Percentiles rank a stretch among this genome's conserved stretches.
Evolutionary conservation across 1,140 invertebrate species (phyloP).

Genomic region (Camponotus floridanus): DNA sequence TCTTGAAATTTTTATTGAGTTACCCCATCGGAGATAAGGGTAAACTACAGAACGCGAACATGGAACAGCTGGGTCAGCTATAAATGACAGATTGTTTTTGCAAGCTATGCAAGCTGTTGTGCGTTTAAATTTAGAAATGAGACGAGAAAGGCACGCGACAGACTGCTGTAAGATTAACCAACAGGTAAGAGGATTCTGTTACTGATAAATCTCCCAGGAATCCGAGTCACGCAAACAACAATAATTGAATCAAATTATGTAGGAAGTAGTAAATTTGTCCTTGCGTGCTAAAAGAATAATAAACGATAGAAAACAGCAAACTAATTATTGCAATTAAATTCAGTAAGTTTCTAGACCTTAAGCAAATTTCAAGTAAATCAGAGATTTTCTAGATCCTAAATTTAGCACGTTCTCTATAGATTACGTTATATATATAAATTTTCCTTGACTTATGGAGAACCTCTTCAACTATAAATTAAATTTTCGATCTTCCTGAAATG

Average conservation of each 20-base stretch:
- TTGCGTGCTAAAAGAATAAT: conserved; percentile 9
- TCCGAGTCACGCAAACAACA: not conserved
- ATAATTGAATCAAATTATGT: conserved; percentile 9
- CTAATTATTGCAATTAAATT: conserved; percentile 17
- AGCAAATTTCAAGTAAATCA: not conserved
- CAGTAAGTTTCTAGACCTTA: not conserved
- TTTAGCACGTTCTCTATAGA: not conserved
- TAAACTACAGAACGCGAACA: not conserved
- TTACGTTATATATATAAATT: not conserved
- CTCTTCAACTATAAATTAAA: not conserved
- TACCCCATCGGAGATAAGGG: not conserved
- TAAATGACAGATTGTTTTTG: conserved; percentile 41
- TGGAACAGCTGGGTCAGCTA: conserved; percentile 11
- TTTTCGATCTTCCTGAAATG: conserved; percentile 7
- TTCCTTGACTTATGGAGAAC: not conserved
- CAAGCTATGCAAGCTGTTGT: conserved; percentile 16
- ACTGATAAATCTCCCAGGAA: conserved; percentile 20
- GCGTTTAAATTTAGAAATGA: conserved; percentile 44
- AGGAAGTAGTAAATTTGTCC: not conserved
- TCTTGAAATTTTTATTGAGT: conserved; percentile 6
- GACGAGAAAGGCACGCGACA: not conserved
- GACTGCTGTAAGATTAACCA: conserved; percentile 10
- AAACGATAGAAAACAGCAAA: conserved; percentile 24
- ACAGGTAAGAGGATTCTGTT: conserved; percentile 36
- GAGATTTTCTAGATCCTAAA: not conserved